A percentile compares a stretch with the other conserved stretches of the same genome.
Evolutionary conservation across 1,140 invertebrate species (phyloP).

Genomic region (Nephotettix cincticeps): DNA sequence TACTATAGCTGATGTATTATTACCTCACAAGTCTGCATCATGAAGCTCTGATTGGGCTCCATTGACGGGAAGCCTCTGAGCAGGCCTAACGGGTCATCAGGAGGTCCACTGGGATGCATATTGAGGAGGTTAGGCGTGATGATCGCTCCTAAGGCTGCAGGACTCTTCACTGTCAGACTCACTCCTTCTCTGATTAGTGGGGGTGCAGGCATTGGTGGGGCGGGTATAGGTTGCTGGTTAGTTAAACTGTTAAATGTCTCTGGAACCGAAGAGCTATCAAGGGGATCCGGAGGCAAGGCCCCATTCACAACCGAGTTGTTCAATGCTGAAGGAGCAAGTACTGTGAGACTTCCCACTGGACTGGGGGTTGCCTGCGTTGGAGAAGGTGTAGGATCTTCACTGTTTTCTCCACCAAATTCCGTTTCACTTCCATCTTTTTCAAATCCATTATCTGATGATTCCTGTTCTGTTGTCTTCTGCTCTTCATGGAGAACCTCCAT

Average conservation of each 20-base stretch:
- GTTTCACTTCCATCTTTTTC: conserved; percentile 1
- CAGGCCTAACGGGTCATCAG: background rate
- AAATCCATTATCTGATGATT: conserved; percentile 8
- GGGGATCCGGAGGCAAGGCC: background rate
- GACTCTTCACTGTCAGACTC: background rate
- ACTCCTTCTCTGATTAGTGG: background rate
- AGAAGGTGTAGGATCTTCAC: background rate
- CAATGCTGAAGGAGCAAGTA: conserved; percentile 3
- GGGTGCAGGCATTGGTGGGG: too few relatives aligned
- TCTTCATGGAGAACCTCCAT: background rate
- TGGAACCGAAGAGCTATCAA: background rate
- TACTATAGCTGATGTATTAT: too few relatives aligned
- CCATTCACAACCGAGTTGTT: conserved; percentile 18
- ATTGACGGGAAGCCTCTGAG: background rate
- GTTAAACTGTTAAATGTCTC: background rate
- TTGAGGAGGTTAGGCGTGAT: conserved; percentile 1
- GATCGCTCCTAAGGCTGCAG: background rate
- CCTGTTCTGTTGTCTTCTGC: background rate
- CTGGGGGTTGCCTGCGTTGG: background rate
- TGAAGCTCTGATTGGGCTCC: background rate
- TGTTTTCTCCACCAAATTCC: background rate
- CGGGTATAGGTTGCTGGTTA: background rate
- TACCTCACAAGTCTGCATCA: conserved; percentile 11
- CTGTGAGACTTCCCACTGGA: background rate
- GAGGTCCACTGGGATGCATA: background rate